phyloP scores from a whole-genome alignment of 2,888 invertebrate genomes.

The Calameuta pallipes region DNA sequence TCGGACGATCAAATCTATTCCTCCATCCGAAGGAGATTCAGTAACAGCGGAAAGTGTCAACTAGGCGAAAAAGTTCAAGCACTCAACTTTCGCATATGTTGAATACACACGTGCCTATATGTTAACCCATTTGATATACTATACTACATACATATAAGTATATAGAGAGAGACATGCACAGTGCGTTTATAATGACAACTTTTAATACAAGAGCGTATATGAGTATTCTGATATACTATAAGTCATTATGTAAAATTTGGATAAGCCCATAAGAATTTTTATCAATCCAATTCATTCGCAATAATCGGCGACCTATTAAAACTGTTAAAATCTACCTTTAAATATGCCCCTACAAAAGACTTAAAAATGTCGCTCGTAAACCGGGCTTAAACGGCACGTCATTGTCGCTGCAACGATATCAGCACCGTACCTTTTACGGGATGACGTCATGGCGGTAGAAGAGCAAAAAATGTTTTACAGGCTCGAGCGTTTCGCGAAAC shows the following conservation, averaged over 20 bases:
- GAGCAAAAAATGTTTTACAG: slow-evolving; percentile 10
- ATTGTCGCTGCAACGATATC: slow-evolving; percentile 21
- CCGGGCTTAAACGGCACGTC: not conserved
- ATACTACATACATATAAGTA: not conserved
- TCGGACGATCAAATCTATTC: not conserved
- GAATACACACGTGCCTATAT: not conserved
- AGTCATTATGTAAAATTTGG: not conserved
- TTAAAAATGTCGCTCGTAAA: not conserved
- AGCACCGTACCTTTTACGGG: slow-evolving; percentile 23
- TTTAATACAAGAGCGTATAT: not conserved
- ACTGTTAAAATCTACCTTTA: not conserved
- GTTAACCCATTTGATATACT: not conserved
- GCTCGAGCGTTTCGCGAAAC: slow-evolving; percentile 32
- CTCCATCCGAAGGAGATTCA: not conserved
- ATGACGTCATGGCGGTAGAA: slow-evolving; percentile 17
- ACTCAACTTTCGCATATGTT: not conserved
- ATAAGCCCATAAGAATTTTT: not conserved
- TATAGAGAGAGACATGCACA: not conserved
- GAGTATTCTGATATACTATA: not conserved
- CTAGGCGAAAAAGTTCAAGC: not conserved
- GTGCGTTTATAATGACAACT: not conserved
- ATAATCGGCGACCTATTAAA: not conserved
- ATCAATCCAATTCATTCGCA: not conserved
- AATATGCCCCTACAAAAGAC: not conserved
- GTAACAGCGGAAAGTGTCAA: not conserved